phyloP scores from a whole-genome alignment of 1,140 invertebrate genomes.

The Cherax quadricarinatus region DNA sequence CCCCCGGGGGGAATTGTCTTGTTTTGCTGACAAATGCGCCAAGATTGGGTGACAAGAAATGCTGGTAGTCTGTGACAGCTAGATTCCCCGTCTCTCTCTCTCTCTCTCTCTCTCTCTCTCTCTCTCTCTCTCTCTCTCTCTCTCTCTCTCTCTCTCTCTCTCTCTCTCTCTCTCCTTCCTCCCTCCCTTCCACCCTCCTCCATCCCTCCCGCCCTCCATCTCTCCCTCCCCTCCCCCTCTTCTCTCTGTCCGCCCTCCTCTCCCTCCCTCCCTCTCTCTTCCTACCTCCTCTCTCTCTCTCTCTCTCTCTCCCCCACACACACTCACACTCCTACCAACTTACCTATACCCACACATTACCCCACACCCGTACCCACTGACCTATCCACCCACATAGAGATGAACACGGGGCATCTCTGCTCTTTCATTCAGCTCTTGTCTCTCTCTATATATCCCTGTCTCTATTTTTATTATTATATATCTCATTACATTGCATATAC shows the following conservation, averaged over 20 bases:
- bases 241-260: no score
- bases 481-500: no score
- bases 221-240: no score
- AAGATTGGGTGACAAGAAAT: neutral
- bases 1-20: slow-evolving; percentile 34
- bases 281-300: no score
- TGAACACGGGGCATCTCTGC: no score
- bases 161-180: neutral
- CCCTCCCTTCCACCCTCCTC: no score
- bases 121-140: neutral
- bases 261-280: no score
- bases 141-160: neutral
- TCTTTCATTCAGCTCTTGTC: no score
- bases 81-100: neutral
- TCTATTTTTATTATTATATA: no score
- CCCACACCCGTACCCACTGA: neutral
- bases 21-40: slow-evolving; percentile 8
- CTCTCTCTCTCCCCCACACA: no score
- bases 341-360: neutral
- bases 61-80: neutral
- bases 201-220: no score
- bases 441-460: no score
- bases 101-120: neutral
- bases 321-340: neutral
- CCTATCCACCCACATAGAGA: neutral